Percentiles rank a stretch among this genome's conserved stretches.
Evolutionary conservation across 2,888 invertebrate species (phyloP).

Genomic region (Cepaea hortensis): DNA sequence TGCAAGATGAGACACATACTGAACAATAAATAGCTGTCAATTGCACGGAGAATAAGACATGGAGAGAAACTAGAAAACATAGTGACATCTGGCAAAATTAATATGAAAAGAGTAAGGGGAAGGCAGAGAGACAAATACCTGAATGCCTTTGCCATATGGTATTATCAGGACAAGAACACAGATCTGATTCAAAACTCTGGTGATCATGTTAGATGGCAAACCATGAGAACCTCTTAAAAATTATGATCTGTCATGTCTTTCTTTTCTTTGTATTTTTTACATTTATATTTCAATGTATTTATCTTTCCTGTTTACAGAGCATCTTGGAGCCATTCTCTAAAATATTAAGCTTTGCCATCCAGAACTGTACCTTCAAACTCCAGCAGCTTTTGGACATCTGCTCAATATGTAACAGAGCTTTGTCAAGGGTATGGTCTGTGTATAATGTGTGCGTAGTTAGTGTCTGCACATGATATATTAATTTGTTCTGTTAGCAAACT

Average conservation of each 20-base stretch:
- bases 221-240: too few species aligned
- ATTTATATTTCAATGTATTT: background rate
- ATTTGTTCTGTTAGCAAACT: background rate
- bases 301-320: slow-evolving; percentile 59
- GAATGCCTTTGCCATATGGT: too few species aligned
- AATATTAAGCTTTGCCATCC: slow-evolving; percentile 92
- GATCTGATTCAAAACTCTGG: too few species aligned
- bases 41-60: too few species aligned
- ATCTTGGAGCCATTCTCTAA: slow-evolving; percentile 96
- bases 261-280: background rate
- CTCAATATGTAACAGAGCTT: slow-evolving; percentile 91
- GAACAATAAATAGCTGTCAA: too few species aligned
- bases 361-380: slow-evolving; percentile 87
- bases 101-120: too few species aligned
- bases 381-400: slow-evolving; percentile 88
- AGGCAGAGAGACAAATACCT: too few species aligned
- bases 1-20: too few species aligned
- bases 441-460: background rate
- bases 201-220: too few species aligned
- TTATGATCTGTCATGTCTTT: background rate
- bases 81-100: too few species aligned
- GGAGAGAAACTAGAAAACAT: too few species aligned
- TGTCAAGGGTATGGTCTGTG: slow-evolving; percentile 81
- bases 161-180: too few species aligned
- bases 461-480: background rate